These are phyloP conservation scores for Notodonta ziczac DNA, from an alignment of 2,888 invertebrate genomes.

Conservation along the genomic window DNA sequence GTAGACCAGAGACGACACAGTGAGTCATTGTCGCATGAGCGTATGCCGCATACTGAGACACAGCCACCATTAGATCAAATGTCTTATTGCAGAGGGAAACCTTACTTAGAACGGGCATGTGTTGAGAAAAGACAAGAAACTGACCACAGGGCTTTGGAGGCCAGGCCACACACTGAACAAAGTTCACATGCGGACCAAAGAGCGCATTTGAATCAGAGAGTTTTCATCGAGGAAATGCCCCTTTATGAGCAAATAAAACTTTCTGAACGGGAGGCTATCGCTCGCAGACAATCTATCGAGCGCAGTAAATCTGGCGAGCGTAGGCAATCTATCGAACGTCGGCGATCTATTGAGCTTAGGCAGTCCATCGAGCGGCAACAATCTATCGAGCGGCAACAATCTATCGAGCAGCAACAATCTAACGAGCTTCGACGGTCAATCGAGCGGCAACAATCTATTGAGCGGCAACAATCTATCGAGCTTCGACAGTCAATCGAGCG, in stretches of 20 bases:
- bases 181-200: constrained; percentile 14
- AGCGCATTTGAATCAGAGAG: constrained; percentile 14
- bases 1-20: constrained; percentile 8
- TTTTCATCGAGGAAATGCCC: not conserved
- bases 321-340: not conserved
- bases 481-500: no score
- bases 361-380: not conserved
- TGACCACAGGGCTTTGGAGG: constrained; percentile 16
- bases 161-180: constrained; percentile 12
- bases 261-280: constrained; percentile 6
- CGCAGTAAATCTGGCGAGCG: not conserved
- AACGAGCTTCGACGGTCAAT: not conserved
- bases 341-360: not conserved
- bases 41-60: constrained; percentile 12
- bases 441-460: not conserved
- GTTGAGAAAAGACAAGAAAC: constrained; percentile 13
- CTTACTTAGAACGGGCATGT: constrained; percentile 5
- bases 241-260: not conserved
- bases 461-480: no score
- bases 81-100: constrained; percentile 5
- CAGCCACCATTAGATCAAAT: constrained; percentile 17
- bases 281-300: not conserved
- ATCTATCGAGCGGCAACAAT: not conserved
- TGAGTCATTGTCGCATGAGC: constrained; percentile 18
- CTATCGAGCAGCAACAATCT: not conserved